phyloP scores from a whole-genome alignment of 2,888 invertebrate species.

The Oeneis ivallda region DNA sequence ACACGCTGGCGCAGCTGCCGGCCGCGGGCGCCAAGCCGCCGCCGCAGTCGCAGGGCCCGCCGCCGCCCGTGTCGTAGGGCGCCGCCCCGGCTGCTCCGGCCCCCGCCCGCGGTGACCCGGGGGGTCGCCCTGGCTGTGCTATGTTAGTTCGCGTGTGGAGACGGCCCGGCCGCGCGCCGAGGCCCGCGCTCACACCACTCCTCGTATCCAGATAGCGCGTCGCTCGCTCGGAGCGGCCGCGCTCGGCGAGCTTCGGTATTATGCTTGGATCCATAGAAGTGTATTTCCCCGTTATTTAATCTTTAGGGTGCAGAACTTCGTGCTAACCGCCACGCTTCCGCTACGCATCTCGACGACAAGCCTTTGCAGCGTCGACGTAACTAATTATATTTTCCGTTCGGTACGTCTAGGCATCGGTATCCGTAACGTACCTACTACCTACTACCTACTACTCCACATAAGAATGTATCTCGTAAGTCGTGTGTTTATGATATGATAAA shows the following conservation, averaged over 20 bases:
- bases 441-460: constrained; percentile 68
- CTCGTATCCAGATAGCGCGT: constrained; percentile 35
- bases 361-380: constrained; percentile 59
- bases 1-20: constrained; percentile 90
- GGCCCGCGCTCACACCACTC: constrained; percentile 25
- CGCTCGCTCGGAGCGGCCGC: constrained; percentile 43
- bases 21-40: constrained; percentile 67
- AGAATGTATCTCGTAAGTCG: constrained; percentile 67
- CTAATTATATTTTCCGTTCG: constrained; percentile 45
- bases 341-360: constrained; percentile 73
- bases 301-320: constrained; percentile 77
- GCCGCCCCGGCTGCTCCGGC: constrained; percentile 52
- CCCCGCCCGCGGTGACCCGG: constrained; percentile 48
- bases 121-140: constrained; percentile 75
- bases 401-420: constrained; percentile 61
- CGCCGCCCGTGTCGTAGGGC: constrained; percentile 75
- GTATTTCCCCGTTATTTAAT: constrained; percentile 69
- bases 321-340: constrained; percentile 76
- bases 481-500: constrained; percentile 65
- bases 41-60: constrained; percentile 70
- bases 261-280: constrained; percentile 66
- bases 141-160: constrained; percentile 73
- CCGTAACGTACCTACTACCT: constrained; percentile 63
- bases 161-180: constrained; percentile 49
- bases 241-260: constrained; percentile 40